Evolutionary conservation across 2,888 invertebrate genomes (phyloP).

Genomic region (Hirtodrosophila duncani): DNA sequence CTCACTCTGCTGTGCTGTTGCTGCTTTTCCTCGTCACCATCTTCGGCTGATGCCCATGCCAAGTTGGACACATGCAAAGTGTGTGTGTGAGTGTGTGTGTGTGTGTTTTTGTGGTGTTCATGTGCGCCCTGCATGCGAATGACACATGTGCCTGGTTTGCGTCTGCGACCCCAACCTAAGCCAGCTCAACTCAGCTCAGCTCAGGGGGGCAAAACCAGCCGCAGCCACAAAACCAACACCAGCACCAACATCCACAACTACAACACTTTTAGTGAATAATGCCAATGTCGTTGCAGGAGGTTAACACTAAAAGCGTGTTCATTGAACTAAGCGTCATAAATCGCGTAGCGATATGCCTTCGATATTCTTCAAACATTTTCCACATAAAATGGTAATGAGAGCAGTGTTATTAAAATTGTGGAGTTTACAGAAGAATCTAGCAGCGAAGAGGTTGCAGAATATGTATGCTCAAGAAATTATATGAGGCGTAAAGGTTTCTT

Average conservation of each 20-base stretch:
- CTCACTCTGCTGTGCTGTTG: slow-evolving; percentile 37
- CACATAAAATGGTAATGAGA: too few relatives aligned
- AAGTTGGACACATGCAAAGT: slow-evolving; percentile 54
- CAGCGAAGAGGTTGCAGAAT: too few relatives aligned
- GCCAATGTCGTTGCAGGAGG: slow-evolving; percentile 68
- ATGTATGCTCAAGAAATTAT: too few relatives aligned
- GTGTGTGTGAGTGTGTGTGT: slow-evolving; percentile 1
- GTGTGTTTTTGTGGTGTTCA: slow-evolving; percentile 3
- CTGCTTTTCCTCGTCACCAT: slow-evolving; percentile 7
- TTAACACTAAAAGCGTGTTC: slow-evolving; percentile 47
- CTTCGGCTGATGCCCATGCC: slow-evolving; percentile 10
- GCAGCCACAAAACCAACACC: too few relatives aligned
- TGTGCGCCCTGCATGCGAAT: slow-evolving; percentile 11
- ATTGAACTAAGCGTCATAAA: slow-evolving; percentile 64
- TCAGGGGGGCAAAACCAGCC: slow-evolving; percentile 22
- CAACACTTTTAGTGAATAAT: too few relatives aligned
- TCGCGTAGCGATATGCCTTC: too few relatives aligned
- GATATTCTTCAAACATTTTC: too few relatives aligned
- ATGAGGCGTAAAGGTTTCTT: too few relatives aligned
- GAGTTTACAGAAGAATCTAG: too few relatives aligned
- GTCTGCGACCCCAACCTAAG: slow-evolving; percentile 13
- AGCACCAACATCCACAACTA: too few relatives aligned
- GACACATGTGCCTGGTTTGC: slow-evolving; percentile 21
- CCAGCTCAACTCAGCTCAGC: slow-evolving; percentile 25
- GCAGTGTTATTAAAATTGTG: too few relatives aligned